Percentiles rank a stretch among this genome's conserved stretches.
Conservation (phyloP, 2,113 vertebrate species). For the Machaerirhynchus nigripectus region DNA sequence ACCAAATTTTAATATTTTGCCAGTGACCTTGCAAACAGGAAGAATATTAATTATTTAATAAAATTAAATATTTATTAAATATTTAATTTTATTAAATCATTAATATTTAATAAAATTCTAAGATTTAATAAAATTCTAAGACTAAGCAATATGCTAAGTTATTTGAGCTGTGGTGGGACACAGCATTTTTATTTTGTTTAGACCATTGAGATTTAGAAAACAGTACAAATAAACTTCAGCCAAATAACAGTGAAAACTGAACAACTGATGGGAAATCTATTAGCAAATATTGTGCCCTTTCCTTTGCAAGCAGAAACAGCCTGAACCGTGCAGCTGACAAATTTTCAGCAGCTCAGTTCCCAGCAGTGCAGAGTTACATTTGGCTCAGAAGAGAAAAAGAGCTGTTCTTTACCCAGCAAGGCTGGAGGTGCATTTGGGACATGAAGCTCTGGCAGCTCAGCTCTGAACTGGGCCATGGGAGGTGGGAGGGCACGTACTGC, state of each 20-base stretch:
- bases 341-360: neutral
- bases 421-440: neutral
- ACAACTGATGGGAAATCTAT: neutral
- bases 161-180: neutral
- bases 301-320: neutral
- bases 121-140: too few species aligned
- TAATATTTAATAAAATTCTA: too few species aligned
- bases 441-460: neutral
- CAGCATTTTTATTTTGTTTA: neutral
- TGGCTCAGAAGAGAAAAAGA: neutral
- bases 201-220: neutral
- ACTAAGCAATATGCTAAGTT: neutral
- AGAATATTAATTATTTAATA: too few species aligned
- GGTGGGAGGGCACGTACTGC: neutral
- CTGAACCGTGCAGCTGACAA: neutral
- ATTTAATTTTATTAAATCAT: too few species aligned
- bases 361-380: neutral
- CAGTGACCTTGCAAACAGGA: neutral
- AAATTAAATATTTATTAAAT: too few species aligned
- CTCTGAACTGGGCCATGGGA: neutral
- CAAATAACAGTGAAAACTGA: neutral
- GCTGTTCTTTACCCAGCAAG: neutral
- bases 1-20: neutral
- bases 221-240: neutral
- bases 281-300: neutral